Conservation (phyloP, 2,888 invertebrate genomes). For the Anoplius nigerrimus region DNA sequence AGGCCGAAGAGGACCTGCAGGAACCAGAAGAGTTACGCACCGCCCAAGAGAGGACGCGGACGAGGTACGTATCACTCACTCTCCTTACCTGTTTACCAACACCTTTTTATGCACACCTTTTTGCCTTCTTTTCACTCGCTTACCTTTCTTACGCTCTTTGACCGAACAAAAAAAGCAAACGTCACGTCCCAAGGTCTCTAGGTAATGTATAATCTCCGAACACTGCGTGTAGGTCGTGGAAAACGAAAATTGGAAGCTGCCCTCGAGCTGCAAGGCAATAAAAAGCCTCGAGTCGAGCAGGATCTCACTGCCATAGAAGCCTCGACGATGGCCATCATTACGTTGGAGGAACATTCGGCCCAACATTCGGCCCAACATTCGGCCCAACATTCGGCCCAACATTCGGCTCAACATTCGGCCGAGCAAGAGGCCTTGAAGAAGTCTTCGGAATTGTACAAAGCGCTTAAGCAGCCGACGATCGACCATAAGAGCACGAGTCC, state of each 20-base stretch:
- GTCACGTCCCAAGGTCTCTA: no score
- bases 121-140: no score
- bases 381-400: slow-evolving; percentile 41
- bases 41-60: slow-evolving; percentile 71
- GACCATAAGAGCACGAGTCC: slow-evolving; percentile 42
- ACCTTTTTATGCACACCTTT: no score
- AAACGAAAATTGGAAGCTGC: slow-evolving; percentile 67
- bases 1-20: slow-evolving; percentile 72
- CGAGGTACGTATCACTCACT: slow-evolving; percentile 69
- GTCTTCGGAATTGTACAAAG: slow-evolving; percentile 65
- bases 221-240: slow-evolving; percentile 63
- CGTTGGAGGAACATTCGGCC: slow-evolving; percentile 57
- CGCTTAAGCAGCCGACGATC: slow-evolving; percentile 61
- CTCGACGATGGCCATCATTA: slow-evolving; percentile 65
- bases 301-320: slow-evolving; percentile 66
- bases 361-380: slow-evolving; percentile 44
- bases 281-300: slow-evolving; percentile 65
- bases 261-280: slow-evolving; percentile 45
- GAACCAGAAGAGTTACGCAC: slow-evolving; percentile 72
- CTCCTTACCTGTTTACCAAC: no score
- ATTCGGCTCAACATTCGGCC: slow-evolving; percentile 40
- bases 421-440: slow-evolving; percentile 42
- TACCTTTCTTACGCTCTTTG: no score
- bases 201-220: not conserved
- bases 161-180: no score